Evolutionary conservation across 2,797 vertebrate species (phyloP), one percentile per base, ranked within the genome.

Genomic region (Gambusia yucatana): DNA sequence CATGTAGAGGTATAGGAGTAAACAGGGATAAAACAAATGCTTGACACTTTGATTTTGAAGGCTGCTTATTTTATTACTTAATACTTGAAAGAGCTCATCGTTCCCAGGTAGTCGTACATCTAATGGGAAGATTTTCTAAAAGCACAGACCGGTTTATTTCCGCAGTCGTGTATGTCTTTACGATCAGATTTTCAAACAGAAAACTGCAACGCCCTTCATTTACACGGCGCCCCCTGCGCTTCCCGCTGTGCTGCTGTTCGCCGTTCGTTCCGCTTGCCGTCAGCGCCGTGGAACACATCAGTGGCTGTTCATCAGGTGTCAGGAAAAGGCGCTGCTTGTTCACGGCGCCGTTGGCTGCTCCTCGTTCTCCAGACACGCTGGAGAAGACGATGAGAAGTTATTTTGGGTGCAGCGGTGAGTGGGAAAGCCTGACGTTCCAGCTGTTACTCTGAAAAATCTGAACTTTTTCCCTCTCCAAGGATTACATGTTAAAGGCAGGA

Each of bases 311-410:
- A 61, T 81, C 69, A 74, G 10, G 28, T 82, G 73, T 83, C 72
- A 75, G 8, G 61, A 59, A 43, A 20, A 57, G 52, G 52, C 76
- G 11, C 22, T 30, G 48, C 44, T 22, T 47, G 28, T 76, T 76
- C 65, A 61, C 5, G 72, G 44, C 14, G 73, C 67, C 73, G 55
- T 82, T 47, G 77, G 73, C 65, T 77, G 61, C 2, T 6, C 48
- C 28, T 69, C 47, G n/a, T 82, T 81, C 57, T 79, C 46, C 33
- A 7, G 48, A 65, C 43, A 48, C 47, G 63, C 65, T 72, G 48
- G 84, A 79, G 50, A 44, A 30, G 69, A 22, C 28, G 47, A 61
- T 71, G 30, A 63, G 69, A 48, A 78, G 78, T 80, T 90, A 87
- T 89, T 87, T 82, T 65, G 22, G 67, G 72, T 39, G 50, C 70